Evolutionary conservation across 2,888 invertebrate species (phyloP), one percentile per base, ranked within the genome.

Genomic region (Cephonodes hylas): DNA sequence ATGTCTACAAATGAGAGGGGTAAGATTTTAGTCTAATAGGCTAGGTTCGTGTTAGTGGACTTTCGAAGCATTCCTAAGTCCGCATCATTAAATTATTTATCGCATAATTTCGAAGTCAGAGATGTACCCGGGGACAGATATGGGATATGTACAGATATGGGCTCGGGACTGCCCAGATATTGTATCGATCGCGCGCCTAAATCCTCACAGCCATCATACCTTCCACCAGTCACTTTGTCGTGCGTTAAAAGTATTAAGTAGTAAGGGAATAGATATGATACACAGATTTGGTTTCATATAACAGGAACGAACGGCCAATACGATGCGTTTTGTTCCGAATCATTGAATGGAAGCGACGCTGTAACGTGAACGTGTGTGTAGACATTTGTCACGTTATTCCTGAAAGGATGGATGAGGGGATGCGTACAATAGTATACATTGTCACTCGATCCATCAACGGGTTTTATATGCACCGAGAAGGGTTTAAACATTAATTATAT

Each of bases 201-300:
- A n/a, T n/a, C n/a, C n/a, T n/a, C n/a, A n/a, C n/a, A n/a, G n/a
- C n/a, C n/a, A n/a, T n/a, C n/a, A n/a, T n/a, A n/a, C n/a, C n/a
- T n/a, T n/a, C n/a, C n/a, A n/a, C n/a, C n/a, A n/a, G n/a, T n/a
- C n/a, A n/a, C n/a, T n/a, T n/a, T n/a, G n/a, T n/a, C n/a, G n/a
- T n/a, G n/a, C 20, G 8, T 23, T 10, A 23, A n/a, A 13, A 3
- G 10, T 23, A 10, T 25, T 59, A 8, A 25, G 18, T 64, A 15
- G 79, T 79, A 75, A 57, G 72, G 68, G 62, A 67, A 68, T 64
- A 59, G 69, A 67, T 72, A 69, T 73, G 73, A 72, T 72, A 71
- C 70, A 72, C 69, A 73, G 70, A 70, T 74, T 76, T 70, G 69
- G 65, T 69, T 68, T 66, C 72, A 68, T 71, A 76, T 75, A 76